Percentiles rank a stretch among this genome's conserved stretches.
phyloP scores from a whole-genome alignment of 2,888 invertebrate genomes.

The Argynnis bischoffii region DNA sequence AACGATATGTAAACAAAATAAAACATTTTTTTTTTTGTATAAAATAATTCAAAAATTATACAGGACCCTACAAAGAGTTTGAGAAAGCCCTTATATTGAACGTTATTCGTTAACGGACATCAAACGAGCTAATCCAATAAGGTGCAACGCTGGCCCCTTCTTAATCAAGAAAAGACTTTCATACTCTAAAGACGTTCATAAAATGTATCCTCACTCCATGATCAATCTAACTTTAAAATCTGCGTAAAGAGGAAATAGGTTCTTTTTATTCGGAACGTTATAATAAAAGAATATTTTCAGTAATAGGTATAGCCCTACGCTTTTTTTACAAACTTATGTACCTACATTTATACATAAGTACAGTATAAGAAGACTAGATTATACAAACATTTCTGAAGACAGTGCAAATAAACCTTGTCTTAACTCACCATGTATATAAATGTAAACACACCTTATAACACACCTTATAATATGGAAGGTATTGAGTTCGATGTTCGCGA shows the following conservation, averaged over 20 bases:
- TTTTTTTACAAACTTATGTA: too few species aligned
- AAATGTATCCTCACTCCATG: conserved; percentile 22
- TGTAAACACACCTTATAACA: too few species aligned
- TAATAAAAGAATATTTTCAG: too few species aligned
- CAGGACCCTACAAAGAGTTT: conserved; percentile 25
- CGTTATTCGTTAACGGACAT: conserved; percentile 66
- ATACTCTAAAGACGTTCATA: conserved; percentile 25
- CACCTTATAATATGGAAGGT: too few species aligned
- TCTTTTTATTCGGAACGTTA: too few species aligned
- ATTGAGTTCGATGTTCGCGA: too few species aligned
- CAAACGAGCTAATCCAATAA: conserved; percentile 80
- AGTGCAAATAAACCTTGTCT: too few species aligned
- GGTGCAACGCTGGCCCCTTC: conserved; percentile 66
- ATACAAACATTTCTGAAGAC: too few species aligned
- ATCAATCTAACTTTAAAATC: conserved; percentile 5
- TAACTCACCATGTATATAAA: too few species aligned
- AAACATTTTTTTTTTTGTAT: background rate
- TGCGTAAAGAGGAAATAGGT: background rate
- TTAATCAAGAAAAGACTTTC: conserved; percentile 59
- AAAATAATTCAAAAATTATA: conserved; percentile 5
- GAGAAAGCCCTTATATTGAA: conserved; percentile 62
- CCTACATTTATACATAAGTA: too few species aligned
- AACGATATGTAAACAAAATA: background rate
- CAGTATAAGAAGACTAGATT: too few species aligned
- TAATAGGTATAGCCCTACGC: too few species aligned